Conservation (phyloP, 1,140 invertebrate species). For the Drosophila erecta region DNA sequence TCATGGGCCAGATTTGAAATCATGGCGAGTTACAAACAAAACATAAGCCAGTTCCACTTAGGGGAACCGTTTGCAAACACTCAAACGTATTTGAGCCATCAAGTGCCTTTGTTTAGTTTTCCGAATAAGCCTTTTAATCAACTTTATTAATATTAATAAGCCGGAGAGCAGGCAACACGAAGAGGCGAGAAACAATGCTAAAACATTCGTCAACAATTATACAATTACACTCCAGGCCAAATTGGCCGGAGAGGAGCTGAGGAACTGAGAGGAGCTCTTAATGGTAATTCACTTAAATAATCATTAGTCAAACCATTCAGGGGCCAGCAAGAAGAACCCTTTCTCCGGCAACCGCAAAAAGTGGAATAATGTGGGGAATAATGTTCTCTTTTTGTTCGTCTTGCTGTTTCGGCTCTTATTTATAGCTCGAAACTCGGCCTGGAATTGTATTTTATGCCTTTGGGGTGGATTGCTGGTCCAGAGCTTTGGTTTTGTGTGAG, state of each 20-base stretch:
- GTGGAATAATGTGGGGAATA: constrained; percentile 45
- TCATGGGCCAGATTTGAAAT: too few relatives aligned
- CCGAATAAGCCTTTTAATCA: constrained; percentile 74
- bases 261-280: constrained; percentile 53
- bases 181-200: constrained; percentile 47
- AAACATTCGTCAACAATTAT: constrained; percentile 71
- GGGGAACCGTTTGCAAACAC: constrained; percentile 1
- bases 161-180: constrained; percentile 17
- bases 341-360: constrained; percentile 36
- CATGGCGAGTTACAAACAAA: too few relatives aligned
- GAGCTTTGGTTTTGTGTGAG: constrained; percentile 5
- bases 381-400: constrained; percentile 32
- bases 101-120: constrained; percentile 61
- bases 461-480: constrained; percentile 21
- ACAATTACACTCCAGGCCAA: constrained; percentile 65
- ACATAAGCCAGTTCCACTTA: too few relatives aligned
- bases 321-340: constrained; percentile 28
- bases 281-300: constrained; percentile 82
- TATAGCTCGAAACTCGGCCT: constrained; percentile 28
- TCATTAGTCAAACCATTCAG: constrained; percentile 74
- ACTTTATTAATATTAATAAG: constrained; percentile 81
- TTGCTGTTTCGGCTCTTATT: constrained; percentile 37
- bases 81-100: constrained; percentile 10
- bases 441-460: constrained; percentile 17
- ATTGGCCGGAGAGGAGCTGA: constrained; percentile 13